phyloP scores from a whole-genome alignment of 2,797 vertebrate species.

The Pogoniulus pusillus region DNA sequence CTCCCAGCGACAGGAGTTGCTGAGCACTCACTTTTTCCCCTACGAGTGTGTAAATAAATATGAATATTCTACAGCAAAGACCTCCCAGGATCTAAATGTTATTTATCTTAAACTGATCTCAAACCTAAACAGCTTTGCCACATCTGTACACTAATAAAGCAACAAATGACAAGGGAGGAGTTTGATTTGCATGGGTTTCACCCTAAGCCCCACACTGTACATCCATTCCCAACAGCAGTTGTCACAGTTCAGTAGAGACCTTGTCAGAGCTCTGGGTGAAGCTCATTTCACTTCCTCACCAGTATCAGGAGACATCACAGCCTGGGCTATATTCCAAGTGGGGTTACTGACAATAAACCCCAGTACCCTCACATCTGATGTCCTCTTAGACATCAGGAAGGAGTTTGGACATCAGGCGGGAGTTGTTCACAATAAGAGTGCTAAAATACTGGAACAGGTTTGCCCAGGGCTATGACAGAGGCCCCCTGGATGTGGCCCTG shows the following conservation, averaged over 20 bases:
- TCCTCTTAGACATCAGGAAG: too few relatives aligned
- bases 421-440: too few relatives aligned
- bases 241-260: conserved; percentile 14
- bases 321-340: not conserved
- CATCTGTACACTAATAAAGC: conserved; percentile 20
- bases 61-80: conserved; percentile 44
- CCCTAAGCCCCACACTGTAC: not conserved
- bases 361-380: not conserved
- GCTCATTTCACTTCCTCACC: not conserved
- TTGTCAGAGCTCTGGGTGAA: not conserved
- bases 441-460: too few relatives aligned
- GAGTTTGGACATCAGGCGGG: too few relatives aligned
- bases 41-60: conserved; percentile 35
- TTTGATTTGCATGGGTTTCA: conserved; percentile 40
- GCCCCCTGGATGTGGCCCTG: too few relatives aligned
- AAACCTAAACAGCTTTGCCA: conserved; percentile 58
- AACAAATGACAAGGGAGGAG: conserved; percentile 33
- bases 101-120: conserved; percentile 45
- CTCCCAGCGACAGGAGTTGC: not conserved
- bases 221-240: not conserved
- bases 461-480: too few relatives aligned
- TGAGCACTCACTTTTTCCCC: not conserved
- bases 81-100: conserved; percentile 44
- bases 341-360: not conserved
- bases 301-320: not conserved